Evolutionary conservation across 2,113 vertebrate species (phyloP).

Genomic region (Fukomys damarensis): DNA sequence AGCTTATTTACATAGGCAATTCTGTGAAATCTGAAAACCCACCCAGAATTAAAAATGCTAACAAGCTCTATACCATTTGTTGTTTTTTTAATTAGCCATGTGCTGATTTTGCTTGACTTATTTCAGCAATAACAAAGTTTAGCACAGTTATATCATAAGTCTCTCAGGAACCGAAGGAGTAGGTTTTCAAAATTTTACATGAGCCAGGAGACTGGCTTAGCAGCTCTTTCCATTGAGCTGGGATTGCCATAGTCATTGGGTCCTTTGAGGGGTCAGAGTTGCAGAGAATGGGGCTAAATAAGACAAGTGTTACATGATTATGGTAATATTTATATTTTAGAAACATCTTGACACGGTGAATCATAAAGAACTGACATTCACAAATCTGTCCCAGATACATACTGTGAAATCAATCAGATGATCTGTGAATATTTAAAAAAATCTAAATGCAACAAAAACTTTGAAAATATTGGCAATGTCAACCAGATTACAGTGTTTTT

Average conservation of each 20-base stretch:
- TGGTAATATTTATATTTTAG: slow-evolving; percentile 31
- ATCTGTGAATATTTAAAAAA: slow-evolving; percentile 38
- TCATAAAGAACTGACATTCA: slow-evolving; percentile 27
- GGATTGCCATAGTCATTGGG: not conserved
- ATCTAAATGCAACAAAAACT: not conserved
- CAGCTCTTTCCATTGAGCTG: not conserved
- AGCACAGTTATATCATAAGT: slow-evolving; percentile 45
- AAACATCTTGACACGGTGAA: slow-evolving; percentile 11
- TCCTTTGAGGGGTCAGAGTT: not conserved
- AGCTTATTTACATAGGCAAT: slow-evolving; percentile 63
- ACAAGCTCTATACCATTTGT: slow-evolving; percentile 74
- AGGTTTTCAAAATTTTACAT: slow-evolving; percentile 25
- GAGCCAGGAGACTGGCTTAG: not conserved
- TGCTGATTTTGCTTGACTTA: slow-evolving; percentile 66
- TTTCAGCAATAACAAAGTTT: slow-evolving; percentile 65
- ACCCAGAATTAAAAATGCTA: slow-evolving; percentile 69
- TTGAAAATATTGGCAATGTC: not conserved
- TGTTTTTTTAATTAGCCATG: slow-evolving; percentile 72
- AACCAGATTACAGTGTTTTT: not conserved
- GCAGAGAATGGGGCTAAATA: slow-evolving; percentile 1
- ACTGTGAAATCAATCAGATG: slow-evolving; percentile 27
- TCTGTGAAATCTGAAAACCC: slow-evolving; percentile 57
- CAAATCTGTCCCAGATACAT: not conserved
- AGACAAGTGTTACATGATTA: not conserved
- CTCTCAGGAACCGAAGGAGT: slow-evolving; percentile 49